Base-by-base conservation (phyloP, 2,113 vertebrate species). In the Crotalus viridis region DNA sequence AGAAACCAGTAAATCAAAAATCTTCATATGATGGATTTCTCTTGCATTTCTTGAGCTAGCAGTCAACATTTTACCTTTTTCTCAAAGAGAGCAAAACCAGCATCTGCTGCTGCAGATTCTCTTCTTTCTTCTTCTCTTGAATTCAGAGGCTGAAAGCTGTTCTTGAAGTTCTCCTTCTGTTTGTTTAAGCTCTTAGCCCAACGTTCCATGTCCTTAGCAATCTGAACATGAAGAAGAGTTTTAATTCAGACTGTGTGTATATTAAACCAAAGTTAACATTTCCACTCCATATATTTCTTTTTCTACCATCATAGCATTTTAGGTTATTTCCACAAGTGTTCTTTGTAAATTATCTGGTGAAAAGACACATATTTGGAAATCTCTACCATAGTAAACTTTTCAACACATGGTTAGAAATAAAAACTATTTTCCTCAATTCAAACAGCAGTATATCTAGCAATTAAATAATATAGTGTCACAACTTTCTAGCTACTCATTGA, bases 171-270 rank as follows among this genome's bases (percentile, higher is more conserved):
- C 95, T 99, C 99, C 91, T 99, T 99, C 96, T 99, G 99, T 93
- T 99, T 99, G 96, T 99, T 99, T 89, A 99, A 97, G 95, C 99
- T 99, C 98, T 99, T 99, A 88, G 99, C 99, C 99, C 99, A 99
- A n/a, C 99, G 98, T 90, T 99, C 99, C 99, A 99, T 99, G 95
- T 99, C 99, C 97, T 99, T 99, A 91, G 99, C 99, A 69, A 99
- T 99, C 99, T 99, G 97, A 92, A 86, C 95, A 2, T 9, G 15
- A 64, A 93, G 89, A 93, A 12, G 17, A 19, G 39, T 13, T 33
- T 64, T 8, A 21, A 61, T 61, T 92, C 9, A 55, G 13, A 74
- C 10, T 28, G 12, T 17, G 3, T 33, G 9, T 13, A 51, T 39
- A 87, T 39, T 57, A 90, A 48, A 3, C 13, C 21, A 43, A 89